Evolutionary conservation across 2,888 invertebrate genomes (phyloP), one percentile per base, ranked within the genome.

Genomic region (Anthrax anthrax): DNA sequence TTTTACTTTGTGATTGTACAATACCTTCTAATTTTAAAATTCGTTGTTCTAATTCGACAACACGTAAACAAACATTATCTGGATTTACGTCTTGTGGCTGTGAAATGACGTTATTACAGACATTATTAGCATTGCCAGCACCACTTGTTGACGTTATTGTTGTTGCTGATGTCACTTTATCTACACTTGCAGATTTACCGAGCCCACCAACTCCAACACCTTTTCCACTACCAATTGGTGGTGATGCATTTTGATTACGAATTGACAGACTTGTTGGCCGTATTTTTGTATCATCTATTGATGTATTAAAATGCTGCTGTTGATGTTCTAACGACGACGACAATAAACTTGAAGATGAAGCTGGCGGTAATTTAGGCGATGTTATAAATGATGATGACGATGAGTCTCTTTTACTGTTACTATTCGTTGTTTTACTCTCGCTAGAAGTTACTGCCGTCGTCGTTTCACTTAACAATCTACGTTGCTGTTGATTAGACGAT

Each of bases 1-100:
- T 74, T 34, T 73, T 70, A 53, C 72, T 75, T 49, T 69, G 69
- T 23, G 57, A 43, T 46, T 61, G 58, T 47, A 68, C 64, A 44
- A 60, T 51, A 16, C 53, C 46, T 53, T 69, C 69, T 37, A 69
- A 54, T 50, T 64, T 67, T 41, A 58, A 58, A 29, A 69, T 58
- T 19, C 67, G 61, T 44, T 59, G 57, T 53, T 66, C 67, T 12
- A 69, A 50, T 38, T 67, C 63, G 6, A 50, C 43, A 18, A 67
- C 60, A 32, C 61, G 57, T 34, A 51, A 23, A 37, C 53, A 54
- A 44, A 55, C 51, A 48, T 55, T 54, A 9, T 50, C 51, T 2
- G 46, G 39, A 38, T 19, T 48, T 19, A 49, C 36, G 19, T 44
- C 19, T 5, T 44, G 10, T 18, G 17, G 18, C 8, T 23, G 23